Base-by-base conservation (phyloP, 2,888 invertebrate genomes). In the Dinocampus coccinellae region DNA sequence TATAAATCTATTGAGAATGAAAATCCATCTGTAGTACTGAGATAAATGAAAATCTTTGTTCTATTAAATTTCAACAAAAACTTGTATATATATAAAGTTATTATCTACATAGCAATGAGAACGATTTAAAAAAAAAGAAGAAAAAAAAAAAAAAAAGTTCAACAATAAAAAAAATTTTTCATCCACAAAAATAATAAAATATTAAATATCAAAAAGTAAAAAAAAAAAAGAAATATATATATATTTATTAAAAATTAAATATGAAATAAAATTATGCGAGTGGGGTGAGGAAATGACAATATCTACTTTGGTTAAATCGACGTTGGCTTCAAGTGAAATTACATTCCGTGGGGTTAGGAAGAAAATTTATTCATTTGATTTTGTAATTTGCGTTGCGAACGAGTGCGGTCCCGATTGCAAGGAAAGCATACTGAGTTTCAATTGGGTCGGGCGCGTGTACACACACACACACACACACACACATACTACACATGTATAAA, bases 311-410 rank as follows among this genome's bases (percentile, higher is more conserved):
- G 36, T 66, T 57, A 57, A 66, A 66, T 57, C 39, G 34, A n/a
- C 33, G 34, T 24, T 6, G 52, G 47, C 7, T 10, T 7, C 29
- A 33, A 34, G 55, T 34, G n/a, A 36, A 62, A 63, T 66, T 66
- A 66, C 70, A 36, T 65, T 36, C 6, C 10, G 10, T 36, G 47
- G 13, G 13, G 39, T 13, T 16, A 7, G 26, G 42, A 1, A 47
- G 55, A 20, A 26, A 72, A 72, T 72, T 72, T 72, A 72, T 72
- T 67, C 67, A 47, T 63, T 68, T 22, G 36, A 16, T 62, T 33
- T 55, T 63, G 72, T 72, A 72, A 72, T 72, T 72, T 72, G 72
- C 67, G 67, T 71, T 61, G 67, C 67, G 57, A 57, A 57, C 62
- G 55, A 71, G 55, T 66, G 70, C 61, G 52, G 55, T 61, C 53